Conservation (phyloP, 1,140 invertebrate species). For the Drosophila serrata region DNA sequence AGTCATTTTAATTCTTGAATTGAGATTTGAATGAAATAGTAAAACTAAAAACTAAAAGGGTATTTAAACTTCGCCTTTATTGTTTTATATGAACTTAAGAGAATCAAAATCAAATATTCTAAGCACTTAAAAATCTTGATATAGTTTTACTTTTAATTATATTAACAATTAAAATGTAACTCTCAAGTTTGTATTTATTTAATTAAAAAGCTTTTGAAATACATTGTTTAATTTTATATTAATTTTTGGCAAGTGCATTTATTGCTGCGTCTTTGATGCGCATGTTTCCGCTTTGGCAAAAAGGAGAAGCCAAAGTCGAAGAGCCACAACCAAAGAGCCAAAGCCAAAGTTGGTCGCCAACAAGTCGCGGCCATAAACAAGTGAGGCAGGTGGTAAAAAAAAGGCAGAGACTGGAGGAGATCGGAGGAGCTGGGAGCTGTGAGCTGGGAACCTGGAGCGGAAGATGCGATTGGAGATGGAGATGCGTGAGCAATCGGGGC, state of each 20-base stretch:
- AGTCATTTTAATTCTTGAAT: no score
- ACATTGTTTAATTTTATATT: neutral
- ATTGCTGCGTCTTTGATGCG: constrained; percentile 36
- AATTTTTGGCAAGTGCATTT: constrained; percentile 12
- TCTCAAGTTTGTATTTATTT: no score
- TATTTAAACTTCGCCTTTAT: no score
- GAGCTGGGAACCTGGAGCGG: constrained; percentile 17
- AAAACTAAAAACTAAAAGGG: no score
- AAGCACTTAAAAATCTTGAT: no score
- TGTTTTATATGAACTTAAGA: neutral
- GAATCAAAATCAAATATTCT: no score
- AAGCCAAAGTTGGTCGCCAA: constrained; percentile 54
- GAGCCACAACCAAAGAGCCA: constrained; percentile 4
- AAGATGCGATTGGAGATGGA: constrained; percentile 34
- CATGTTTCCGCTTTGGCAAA: constrained; percentile 52
- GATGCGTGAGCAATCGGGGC: constrained; percentile 52
- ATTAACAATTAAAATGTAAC: no score
- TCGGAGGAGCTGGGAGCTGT: constrained; percentile 5
- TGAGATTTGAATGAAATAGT: no score
- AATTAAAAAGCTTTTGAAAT: no score
- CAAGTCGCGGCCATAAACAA: constrained; percentile 59
- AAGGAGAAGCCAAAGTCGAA: constrained; percentile 15
- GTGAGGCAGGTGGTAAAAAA: constrained; percentile 66
- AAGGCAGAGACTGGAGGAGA: constrained; percentile 1
- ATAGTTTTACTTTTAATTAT: no score